These are phyloP conservation scores for Heterohyrax brucei DNA, from an alignment of 2,797 vertebrate genomes.

Conservation along the genomic window DNA sequence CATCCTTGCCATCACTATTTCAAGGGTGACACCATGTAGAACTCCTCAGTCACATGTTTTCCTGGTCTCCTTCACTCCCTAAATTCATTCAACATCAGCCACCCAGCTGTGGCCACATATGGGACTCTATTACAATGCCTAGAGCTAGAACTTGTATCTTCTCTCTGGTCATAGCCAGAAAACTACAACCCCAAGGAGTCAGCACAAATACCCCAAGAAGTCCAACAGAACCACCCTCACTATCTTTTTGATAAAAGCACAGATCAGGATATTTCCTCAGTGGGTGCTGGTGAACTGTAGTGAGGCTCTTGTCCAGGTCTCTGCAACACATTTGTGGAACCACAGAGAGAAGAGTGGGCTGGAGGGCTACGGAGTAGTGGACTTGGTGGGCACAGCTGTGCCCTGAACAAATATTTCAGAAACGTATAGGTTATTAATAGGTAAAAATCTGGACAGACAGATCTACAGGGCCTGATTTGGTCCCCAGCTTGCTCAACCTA, in stretches of 20 bases:
- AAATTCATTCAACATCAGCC: not conserved
- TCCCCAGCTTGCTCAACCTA: not conserved
- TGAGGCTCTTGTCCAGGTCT: not conserved
- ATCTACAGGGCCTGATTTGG: not conserved
- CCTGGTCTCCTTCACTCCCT: not conserved
- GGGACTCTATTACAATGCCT: not conserved
- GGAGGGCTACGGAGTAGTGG: not conserved
- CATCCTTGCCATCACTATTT: not conserved
- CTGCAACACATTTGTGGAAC: not conserved
- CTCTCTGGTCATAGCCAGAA: conserved; percentile 29
- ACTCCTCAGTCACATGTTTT: not conserved
- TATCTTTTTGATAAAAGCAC: conserved; percentile 18
- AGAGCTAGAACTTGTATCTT: conserved; percentile 6
- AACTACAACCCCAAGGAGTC: not conserved
- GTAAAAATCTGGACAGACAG: not conserved
- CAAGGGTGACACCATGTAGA: not conserved
- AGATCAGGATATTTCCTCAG: not conserved
- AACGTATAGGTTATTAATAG: not conserved
- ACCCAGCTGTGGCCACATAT: not conserved
- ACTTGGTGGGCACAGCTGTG: not conserved
- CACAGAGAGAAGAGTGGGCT: not conserved
- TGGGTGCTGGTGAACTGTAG: not conserved
- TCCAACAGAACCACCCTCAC: not conserved
- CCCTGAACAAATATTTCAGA: not conserved
- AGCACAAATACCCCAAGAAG: not conserved